These are phyloP conservation scores for Stegodyphus mimosarum DNA, from an alignment of 1,140 invertebrate genomes.

Conservation along the genomic window DNA sequence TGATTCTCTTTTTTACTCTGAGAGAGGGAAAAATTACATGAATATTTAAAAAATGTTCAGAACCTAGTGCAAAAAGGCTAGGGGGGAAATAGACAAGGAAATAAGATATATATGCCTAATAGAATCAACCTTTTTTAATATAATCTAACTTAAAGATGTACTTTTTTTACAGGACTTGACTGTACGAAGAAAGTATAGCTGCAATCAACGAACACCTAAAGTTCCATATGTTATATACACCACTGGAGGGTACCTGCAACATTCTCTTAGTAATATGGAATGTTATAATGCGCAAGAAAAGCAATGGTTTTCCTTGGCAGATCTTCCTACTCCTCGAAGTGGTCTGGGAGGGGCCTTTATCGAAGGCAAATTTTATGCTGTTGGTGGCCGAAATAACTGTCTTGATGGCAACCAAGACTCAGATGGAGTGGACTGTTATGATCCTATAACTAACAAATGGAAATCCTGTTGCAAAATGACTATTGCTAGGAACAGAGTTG, in stretches of 20 bases:
- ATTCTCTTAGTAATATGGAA: constrained; percentile 87
- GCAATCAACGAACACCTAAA: constrained; percentile 85
- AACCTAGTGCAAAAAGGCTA: too few species aligned
- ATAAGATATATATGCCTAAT: too few species aligned
- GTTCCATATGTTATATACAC: constrained; percentile 88
- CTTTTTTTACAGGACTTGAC: constrained; percentile 77
- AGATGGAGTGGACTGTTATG: constrained; percentile 93
- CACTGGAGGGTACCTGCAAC: constrained; percentile 86
- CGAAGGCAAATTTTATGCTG: constrained; percentile 85
- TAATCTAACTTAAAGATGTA: too few species aligned
- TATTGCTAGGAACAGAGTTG: constrained; percentile 95
- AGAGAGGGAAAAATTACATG: too few species aligned
- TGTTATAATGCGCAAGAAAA: constrained; percentile 87
- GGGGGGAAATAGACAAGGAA: too few species aligned
- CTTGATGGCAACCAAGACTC: constrained; percentile 79
- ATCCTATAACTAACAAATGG: constrained; percentile 96
- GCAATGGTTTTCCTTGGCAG: constrained; percentile 82
- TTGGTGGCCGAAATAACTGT: constrained; percentile 90
- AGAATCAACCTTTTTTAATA: too few species aligned
- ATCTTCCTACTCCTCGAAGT: constrained; percentile 83
- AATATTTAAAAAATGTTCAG: too few species aligned
- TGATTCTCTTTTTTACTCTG: too few species aligned
- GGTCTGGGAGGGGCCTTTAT: constrained; percentile 86
- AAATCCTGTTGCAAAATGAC: constrained; percentile 98
- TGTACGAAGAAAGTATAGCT: constrained; percentile 81